Percentiles rank a stretch among this genome's conserved stretches.
These are phyloP conservation scores for Pegoplata infirma DNA, from an alignment of 2,888 invertebrate species.

Conservation along the genomic window DNA sequence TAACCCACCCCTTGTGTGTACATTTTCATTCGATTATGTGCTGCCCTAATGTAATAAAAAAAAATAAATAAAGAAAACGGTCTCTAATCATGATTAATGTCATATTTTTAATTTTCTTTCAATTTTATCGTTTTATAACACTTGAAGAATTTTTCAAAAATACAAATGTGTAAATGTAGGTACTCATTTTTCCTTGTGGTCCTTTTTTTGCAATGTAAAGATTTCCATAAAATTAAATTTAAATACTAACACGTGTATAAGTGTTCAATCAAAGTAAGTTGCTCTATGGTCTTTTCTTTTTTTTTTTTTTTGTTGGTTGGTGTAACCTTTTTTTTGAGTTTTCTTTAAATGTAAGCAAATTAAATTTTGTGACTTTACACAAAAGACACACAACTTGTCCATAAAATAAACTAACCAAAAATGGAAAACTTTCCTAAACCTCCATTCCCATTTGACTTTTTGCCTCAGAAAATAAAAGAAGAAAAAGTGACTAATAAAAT, in stretches of 20 bases:
- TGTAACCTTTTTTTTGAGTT: constrained; percentile 11
- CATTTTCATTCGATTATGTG: too few species aligned
- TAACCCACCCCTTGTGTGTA: too few species aligned
- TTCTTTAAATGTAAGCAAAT: constrained; percentile 36
- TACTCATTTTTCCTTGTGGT: background rate
- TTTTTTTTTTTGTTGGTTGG: constrained; percentile 5
- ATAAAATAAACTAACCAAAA: constrained; percentile 41
- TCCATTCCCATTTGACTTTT: constrained; percentile 39
- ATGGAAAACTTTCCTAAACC: constrained; percentile 41
- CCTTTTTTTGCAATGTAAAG: background rate
- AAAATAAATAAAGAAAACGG: too few species aligned
- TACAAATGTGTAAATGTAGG: too few species aligned
- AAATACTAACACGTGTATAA: constrained; percentile 21
- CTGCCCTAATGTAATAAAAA: too few species aligned
- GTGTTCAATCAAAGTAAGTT: constrained; percentile 34
- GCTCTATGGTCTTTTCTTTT: background rate
- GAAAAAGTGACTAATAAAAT: constrained; percentile 20
- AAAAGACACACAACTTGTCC: constrained; percentile 40
- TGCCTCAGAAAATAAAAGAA: constrained; percentile 1
- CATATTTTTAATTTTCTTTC: too few species aligned
- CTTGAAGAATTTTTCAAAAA: too few species aligned
- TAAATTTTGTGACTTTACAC: constrained; percentile 41
- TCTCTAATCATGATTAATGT: too few species aligned
- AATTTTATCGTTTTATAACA: too few species aligned
- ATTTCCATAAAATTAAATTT: background rate